Percentiles rank a stretch among this genome's conserved stretches.
Evolutionary conservation across 1,140 invertebrate genomes (phyloP).

Genomic region (Araneus ventricosus): DNA sequence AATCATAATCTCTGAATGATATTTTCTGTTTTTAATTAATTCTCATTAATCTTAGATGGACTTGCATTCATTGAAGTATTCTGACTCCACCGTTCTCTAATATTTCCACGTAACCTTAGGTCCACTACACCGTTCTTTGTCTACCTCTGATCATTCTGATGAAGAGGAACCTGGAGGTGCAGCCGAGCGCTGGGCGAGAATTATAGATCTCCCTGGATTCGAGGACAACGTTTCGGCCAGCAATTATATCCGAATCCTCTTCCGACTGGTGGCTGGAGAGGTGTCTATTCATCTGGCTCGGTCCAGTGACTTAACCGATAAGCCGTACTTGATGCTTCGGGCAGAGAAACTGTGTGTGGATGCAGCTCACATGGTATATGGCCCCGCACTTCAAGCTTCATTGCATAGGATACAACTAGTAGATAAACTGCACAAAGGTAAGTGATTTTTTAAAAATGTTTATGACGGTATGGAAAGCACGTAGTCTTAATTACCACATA

Average conservation of each 20-base stretch:
- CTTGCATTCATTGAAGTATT: neutral
- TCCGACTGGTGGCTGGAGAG: conserved; percentile 88
- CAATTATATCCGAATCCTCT: conserved; percentile 87
- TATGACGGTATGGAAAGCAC: no score
- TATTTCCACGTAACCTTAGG: neutral
- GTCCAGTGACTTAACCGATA: conserved; percentile 85
- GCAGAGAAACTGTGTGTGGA: conserved; percentile 87
- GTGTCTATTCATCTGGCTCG: conserved; percentile 83
- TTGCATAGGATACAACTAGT: conserved; percentile 87
- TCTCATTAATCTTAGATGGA: no score
- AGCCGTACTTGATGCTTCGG: conserved; percentile 88
- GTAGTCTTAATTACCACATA: no score
- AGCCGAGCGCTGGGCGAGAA: conserved; percentile 86
- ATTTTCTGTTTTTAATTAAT: no score
- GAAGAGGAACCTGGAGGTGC: conserved; percentile 84
- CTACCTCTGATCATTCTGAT: conserved; percentile 85
- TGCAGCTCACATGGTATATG: conserved; percentile 88
- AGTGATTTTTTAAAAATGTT: neutral
- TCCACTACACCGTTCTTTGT: conserved; percentile 78
- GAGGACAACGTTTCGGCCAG: conserved; percentile 90
- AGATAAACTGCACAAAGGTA: conserved; percentile 89
- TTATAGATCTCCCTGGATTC: conserved; percentile 89
- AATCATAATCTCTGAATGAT: no score
- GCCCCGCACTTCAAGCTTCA: conserved; percentile 88
- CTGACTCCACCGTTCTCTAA: no score